Base-by-base conservation (phyloP, 2,888 invertebrate species). In the Drosophila vallismaia region DNA sequence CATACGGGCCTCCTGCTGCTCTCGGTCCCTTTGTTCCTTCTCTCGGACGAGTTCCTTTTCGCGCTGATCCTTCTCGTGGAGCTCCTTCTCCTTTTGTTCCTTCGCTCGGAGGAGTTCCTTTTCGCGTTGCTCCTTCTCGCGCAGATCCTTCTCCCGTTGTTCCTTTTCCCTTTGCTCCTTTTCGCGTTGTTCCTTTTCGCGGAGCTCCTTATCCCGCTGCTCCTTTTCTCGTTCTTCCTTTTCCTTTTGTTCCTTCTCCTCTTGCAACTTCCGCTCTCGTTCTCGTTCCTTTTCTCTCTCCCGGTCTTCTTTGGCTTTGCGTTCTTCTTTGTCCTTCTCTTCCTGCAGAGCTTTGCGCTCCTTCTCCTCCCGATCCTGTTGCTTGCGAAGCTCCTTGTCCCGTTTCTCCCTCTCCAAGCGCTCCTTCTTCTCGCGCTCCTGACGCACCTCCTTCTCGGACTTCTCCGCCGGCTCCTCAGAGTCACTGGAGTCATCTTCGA, bases 31-130 rank as follows among this genome's bases (percentile, higher is more conserved):
- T 1, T 71, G 71, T 33, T 89, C 86, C 48, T 79, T 86, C 88
- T 75, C 90, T 56, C 84, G 90, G 28, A 89, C 90, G 28, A 89
- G 70, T n/a, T 80, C 80, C 33, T 71, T 78, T 9, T 79, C 75
- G 9, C 71, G 59, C 9, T 49, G 45, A 6, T 53, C 66, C 3
- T 51, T 67, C 19, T 63, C 64, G 28, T 75, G 64, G 26, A 56
- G 88, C 72, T 83, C 81, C 33, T 75, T 68, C 50, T 89, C 86
- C 49, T 91, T 91, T 73, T 91, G 91, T 70, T 76, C 92, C 76
- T 79, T 86, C 88, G 75, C 90, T 59, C 84, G 90, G 26, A 89
- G 89, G 26, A 89, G 70, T 19, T 80, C 80, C 40, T 71, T 78
- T 10, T 79, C 75, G 8, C 71, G 57, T 9, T 48, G 45, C 9